Conservation (phyloP, 92 coral and sea anemone species). For the Porites rus region DNA sequence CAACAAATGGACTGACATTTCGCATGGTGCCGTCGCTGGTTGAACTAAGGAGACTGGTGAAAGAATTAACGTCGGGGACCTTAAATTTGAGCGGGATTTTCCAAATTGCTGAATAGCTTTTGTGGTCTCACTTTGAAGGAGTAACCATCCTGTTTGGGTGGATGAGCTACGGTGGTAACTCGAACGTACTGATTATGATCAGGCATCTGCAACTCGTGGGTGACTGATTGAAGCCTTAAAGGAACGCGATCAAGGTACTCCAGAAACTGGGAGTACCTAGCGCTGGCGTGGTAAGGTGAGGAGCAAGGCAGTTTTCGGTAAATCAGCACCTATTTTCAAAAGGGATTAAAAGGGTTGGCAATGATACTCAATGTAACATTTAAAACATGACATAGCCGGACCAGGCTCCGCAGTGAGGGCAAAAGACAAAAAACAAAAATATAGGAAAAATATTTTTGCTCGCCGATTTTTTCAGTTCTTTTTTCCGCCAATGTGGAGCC, state of each 20-base stretch:
- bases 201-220: conserved; percentile 26
- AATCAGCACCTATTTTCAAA: conserved; percentile 1
- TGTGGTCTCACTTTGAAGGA: conserved; percentile 56
- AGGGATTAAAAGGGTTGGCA: no score
- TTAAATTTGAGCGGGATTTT: conserved; percentile 53
- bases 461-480: no score
- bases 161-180: conserved; percentile 52
- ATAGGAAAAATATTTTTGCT: no score
- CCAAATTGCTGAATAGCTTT: conserved; percentile 19
- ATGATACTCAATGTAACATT: no score
- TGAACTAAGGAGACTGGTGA: conserved; percentile 52
- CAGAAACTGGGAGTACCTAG: neutral
- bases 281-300: neutral
- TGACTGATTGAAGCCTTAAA: conserved; percentile 24
- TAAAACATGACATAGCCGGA: no score
- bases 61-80: conserved; percentile 59
- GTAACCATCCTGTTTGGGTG: conserved; percentile 32
- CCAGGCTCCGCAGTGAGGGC: no score
- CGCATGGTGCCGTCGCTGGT: conserved; percentile 41
- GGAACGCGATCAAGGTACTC: conserved; percentile 29
- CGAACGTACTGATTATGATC: conserved; percentile 14
- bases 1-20: conserved; percentile 56
- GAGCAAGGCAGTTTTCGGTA: conserved; percentile 1
- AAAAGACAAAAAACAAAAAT: no score
- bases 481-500: no score